Percentiles rank a stretch among this genome's conserved stretches.
Evolutionary conservation across 2,888 invertebrate genomes (phyloP).

Genomic region (Pristionchus mayeri): DNA sequence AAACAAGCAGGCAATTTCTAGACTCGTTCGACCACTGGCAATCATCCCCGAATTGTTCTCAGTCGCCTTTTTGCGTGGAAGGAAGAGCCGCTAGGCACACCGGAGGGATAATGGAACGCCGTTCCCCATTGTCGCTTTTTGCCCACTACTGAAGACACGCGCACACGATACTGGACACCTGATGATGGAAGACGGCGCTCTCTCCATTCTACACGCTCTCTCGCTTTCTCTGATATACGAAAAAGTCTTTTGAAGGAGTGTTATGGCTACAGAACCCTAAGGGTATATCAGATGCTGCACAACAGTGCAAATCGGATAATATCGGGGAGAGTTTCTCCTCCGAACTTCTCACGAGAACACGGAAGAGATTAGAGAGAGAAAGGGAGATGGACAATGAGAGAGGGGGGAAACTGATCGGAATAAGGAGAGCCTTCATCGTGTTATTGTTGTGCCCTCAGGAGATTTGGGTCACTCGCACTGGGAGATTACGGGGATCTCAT

Average conservation of each 20-base stretch:
- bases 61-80: not conserved
- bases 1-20: too few relatives aligned
- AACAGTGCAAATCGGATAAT: not conserved
- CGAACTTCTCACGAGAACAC: not conserved
- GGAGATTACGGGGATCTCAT: not conserved
- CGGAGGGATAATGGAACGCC: not conserved
- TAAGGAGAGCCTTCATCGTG: slow-evolving; percentile 6
- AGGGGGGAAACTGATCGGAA: not conserved
- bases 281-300: not conserved
- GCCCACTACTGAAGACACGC: slow-evolving; percentile 7
- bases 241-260: too few relatives aligned
- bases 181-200: not conserved
- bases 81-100: not conserved
- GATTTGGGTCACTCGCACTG: not conserved
- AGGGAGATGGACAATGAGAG: not conserved
- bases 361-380: slow-evolving; percentile 7
- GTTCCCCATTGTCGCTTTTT: slow-evolving; percentile 3
- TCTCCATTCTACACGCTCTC: not conserved
- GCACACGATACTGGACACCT: not conserved
- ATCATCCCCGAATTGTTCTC: not conserved
- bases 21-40: too few relatives aligned
- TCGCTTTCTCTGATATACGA: too few relatives aligned
- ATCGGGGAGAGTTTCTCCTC: not conserved
- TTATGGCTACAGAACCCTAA: too few relatives aligned
- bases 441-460: not conserved